Evolutionary conservation across 2,888 invertebrate species (phyloP).

Genomic region (Palloptera scutellata): DNA sequence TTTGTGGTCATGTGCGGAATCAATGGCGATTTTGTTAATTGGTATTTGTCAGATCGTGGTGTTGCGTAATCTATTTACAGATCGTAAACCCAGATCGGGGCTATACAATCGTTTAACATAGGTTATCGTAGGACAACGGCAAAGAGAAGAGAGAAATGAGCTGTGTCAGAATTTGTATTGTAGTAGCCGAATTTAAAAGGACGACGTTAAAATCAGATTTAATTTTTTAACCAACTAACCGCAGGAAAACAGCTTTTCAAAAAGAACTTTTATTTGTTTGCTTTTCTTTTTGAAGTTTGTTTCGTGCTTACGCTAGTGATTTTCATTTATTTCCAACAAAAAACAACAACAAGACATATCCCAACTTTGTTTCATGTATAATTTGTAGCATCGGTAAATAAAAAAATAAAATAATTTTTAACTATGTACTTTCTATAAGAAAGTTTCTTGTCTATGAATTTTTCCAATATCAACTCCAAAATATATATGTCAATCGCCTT

Average conservation of each 20-base stretch:
- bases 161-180: no score
- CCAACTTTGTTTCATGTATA: background rate
- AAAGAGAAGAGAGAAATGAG: no score
- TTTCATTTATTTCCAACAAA: slow-evolving; percentile 10
- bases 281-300: background rate
- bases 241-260: background rate
- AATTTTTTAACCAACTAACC: no score
- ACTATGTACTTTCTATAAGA: no score
- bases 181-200: no score
- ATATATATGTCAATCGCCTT: no score
- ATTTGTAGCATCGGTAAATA: background rate
- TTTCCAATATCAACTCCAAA: no score
- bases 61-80: slow-evolving; percentile 89
- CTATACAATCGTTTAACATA: slow-evolving; percentile 48
- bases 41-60: slow-evolving; percentile 92
- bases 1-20: slow-evolving; percentile 89
- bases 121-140: no score
- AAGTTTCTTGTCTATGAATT: no score
- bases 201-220: no score
- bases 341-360: background rate
- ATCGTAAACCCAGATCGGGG: slow-evolving; percentile 69
- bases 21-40: slow-evolving; percentile 82
- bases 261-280: background rate
- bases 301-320: slow-evolving; percentile 20
- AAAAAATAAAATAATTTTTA: background rate